Base-by-base conservation (phyloP, 2,888 invertebrate genomes). In the Barypeithes pellucidus region DNA sequence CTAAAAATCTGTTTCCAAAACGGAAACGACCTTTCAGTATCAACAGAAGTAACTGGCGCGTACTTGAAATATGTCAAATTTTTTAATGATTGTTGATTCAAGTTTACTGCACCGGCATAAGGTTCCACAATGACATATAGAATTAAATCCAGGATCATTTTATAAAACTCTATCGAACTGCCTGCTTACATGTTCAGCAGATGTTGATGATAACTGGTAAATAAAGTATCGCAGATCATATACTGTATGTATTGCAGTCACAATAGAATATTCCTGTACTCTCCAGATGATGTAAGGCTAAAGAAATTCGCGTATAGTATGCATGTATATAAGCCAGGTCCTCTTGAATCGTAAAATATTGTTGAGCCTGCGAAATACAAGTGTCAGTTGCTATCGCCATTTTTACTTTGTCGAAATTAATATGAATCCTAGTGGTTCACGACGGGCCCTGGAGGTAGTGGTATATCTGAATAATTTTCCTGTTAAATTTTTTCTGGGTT, bases 391-490 rank as follows among this genome's bases (percentile, higher is more conserved):
- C 14, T 22, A 47, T 18, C 29, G 29, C 52, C 16, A 7, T 36
- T 57, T 47, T 47, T 3, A 47, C 12, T 0, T 47, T 20, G 7
- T 47, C 47, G 20, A 47, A 47, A 18, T 47, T 2, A 11, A 18
- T 20, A 20, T 47, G 18, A 12, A 36, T 66, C 67, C 82, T 82
- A 84, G 14, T 81, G 68, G 14, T 82, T 82, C 24, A 82, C 29
- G 36, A 82, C 78, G 52, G 82, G 80, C 67, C 81, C 75, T 41
- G 81, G 82, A 3, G 83, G 82, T 61, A 83, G 68, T 43, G 76
- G 73, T 12, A 79, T 22, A 69, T 76, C 75, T 7, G 80, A 78
- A 16, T 79, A 72, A 72, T 74, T 69, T 43, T 85, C 79, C 71
- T 79, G 79, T 76, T 79, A 84, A 76, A 66, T 72, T 78, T 70